Conservation (phyloP, 2,797 vertebrate species). For the Rhincodon typus region DNA sequence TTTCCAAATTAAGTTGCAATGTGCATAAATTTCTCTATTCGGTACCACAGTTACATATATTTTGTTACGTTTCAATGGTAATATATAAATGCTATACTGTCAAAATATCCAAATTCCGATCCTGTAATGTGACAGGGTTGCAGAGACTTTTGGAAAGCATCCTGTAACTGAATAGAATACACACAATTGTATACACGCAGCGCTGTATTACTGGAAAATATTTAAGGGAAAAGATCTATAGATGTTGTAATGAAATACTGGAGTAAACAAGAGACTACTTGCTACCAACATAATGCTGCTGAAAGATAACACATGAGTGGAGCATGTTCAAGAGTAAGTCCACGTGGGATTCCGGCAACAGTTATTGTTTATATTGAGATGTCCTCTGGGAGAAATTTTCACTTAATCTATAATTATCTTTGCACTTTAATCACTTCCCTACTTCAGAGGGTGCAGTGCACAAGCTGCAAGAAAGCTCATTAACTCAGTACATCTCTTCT, state of each 20-base stretch:
- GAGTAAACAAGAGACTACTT: constrained; percentile 52
- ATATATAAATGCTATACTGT: neutral
- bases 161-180: neutral
- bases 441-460: constrained; percentile 64
- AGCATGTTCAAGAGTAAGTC: constrained; percentile 44
- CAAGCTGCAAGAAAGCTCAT: constrained; percentile 82
- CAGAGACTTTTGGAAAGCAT: neutral
- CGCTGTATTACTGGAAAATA: neutral
- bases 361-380: constrained; percentile 58
- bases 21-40: neutral
- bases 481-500: constrained; percentile 86
- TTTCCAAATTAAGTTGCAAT: neutral
- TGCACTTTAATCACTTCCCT: constrained; percentile 82
- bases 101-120: neutral
- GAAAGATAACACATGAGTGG: constrained; percentile 38
- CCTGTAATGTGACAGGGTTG: neutral
- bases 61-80: neutral
- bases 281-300: neutral
- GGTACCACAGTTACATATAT: neutral
- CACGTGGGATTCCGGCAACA: constrained; percentile 48
- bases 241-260: neutral
- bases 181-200: no score
- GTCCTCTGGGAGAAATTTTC: constrained; percentile 62
- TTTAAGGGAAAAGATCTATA: neutral
- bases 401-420: constrained; percentile 88